These are phyloP conservation scores for Liasis olivaceus DNA, from an alignment of 2,797 vertebrate species.

Conservation along the genomic window DNA sequence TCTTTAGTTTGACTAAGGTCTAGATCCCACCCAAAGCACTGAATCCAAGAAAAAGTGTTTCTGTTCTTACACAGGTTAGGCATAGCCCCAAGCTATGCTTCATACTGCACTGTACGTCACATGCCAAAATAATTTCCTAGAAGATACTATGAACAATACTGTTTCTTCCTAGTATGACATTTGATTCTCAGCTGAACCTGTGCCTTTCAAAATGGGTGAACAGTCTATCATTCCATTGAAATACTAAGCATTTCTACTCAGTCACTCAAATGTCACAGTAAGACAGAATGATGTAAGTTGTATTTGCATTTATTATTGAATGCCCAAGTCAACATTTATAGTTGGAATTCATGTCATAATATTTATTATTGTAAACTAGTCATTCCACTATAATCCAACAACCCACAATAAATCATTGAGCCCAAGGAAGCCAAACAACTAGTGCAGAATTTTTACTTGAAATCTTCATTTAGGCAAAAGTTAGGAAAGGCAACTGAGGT, in stretches of 20 bases:
- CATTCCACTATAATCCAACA: conserved; percentile 57
- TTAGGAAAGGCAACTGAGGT: not conserved
- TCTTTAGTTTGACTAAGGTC: not conserved
- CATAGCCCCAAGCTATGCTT: conserved; percentile 8
- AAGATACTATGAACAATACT: not conserved
- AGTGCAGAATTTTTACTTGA: conserved; percentile 58
- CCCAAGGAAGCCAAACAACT: conserved; percentile 64
- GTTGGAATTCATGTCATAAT: conserved; percentile 33
- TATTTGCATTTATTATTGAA: conserved; percentile 18
- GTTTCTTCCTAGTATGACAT: not conserved
- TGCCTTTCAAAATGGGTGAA: conserved; percentile 15
- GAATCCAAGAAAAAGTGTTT: not conserved
- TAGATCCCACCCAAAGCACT: not conserved
- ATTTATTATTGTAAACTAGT: conserved; percentile 60
- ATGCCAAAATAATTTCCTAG: not conserved
- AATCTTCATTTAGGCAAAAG: conserved; percentile 65
- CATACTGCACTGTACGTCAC: conserved; percentile 13
- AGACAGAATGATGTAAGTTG: not conserved
- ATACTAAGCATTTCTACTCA: conserved; percentile 1
- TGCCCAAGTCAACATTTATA: conserved; percentile 53
- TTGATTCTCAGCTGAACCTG: conserved; percentile 20
- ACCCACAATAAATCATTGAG: conserved; percentile 37
- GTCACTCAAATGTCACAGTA: not conserved
- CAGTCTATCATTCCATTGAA: conserved; percentile 9
- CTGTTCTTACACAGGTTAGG: not conserved